A percentile compares a stretch with the other conserved stretches of the same genome.
These are phyloP conservation scores for Eptesicus fuscus DNA, from an alignment of 2,113 vertebrate species.

Conservation along the genomic window DNA sequence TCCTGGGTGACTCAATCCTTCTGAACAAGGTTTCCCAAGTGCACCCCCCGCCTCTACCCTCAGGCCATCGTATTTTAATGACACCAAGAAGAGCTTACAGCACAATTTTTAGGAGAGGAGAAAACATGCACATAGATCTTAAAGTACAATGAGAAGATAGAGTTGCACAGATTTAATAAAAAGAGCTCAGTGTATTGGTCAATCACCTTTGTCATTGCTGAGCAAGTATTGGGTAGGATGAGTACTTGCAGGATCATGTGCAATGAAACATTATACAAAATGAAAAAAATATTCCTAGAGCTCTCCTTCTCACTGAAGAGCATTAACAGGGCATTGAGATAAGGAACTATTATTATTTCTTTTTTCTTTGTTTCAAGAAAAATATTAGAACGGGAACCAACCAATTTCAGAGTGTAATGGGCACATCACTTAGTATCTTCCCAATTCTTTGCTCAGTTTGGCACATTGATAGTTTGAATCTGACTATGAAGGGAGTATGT, in stretches of 20 bases:
- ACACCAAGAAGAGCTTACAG: neutral
- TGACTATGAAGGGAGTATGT: no score
- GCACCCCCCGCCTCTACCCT: rapidly evolving
- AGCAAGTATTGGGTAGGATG: neutral
- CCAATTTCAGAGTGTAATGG: neutral
- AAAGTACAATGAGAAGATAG: neutral
- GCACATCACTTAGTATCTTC: rapidly evolving
- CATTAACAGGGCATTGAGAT: neutral
- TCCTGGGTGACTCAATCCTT: neutral
- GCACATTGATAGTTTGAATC: rapidly evolving
- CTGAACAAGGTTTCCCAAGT: neutral
- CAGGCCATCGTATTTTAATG: rapidly evolving
- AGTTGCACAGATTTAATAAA: neutral
- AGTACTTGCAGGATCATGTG: neutral
- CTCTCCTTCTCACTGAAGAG: neutral
- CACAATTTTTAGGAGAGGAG: neutral
- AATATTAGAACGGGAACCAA: neutral
- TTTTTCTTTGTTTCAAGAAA: neutral
- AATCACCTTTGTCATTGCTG: rapidly evolving
- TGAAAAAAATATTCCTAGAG: neutral
- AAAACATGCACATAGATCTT: neutral
- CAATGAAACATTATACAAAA: neutral
- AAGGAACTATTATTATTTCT: neutral
- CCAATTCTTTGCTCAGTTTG: neutral
- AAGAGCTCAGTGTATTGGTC: neutral